Percentiles rank a stretch among this genome's conserved stretches.
These are phyloP conservation scores for Psophia crepitans DNA, from an alignment of 2,113 vertebrate species.

Conservation along the genomic window DNA sequence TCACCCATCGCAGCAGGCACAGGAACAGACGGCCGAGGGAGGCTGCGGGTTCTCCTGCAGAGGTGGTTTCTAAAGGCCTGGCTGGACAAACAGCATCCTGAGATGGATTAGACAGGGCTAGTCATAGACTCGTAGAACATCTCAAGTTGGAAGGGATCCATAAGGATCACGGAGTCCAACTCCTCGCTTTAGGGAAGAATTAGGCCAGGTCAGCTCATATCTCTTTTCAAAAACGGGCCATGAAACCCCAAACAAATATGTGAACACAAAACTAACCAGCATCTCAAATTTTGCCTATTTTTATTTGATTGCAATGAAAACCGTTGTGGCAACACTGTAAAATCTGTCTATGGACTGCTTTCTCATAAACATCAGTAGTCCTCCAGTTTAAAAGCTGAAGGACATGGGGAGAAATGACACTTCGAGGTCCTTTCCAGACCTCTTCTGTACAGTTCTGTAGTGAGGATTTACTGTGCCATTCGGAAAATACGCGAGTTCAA, in stretches of 20 bases:
- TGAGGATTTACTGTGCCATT: background rate
- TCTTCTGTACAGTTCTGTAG: background rate
- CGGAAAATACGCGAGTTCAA: background rate
- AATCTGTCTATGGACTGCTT: background rate
- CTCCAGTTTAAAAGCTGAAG: background rate
- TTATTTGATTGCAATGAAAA: background rate
- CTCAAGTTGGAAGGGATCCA: background rate
- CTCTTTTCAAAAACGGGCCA: background rate
- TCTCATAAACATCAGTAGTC: background rate
- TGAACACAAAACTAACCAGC: background rate
- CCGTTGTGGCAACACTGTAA: background rate
- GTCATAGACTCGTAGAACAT: background rate
- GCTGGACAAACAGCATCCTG: background rate
- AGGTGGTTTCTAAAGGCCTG: background rate
- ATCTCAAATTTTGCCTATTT: background rate
- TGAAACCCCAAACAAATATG: background rate
- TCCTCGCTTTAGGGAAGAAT: background rate
- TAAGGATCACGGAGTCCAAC: background rate
- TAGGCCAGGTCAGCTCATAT: background rate
- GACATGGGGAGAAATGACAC: background rate
- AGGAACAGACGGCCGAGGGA: background rate
- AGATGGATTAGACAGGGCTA: background rate
- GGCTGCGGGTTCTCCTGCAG: background rate
- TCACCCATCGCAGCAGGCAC: accelerated
- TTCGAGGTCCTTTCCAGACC: background rate